Evolutionary conservation across 1,140 invertebrate genomes (phyloP).

Genomic region (Leptinotarsa defecta): DNA sequence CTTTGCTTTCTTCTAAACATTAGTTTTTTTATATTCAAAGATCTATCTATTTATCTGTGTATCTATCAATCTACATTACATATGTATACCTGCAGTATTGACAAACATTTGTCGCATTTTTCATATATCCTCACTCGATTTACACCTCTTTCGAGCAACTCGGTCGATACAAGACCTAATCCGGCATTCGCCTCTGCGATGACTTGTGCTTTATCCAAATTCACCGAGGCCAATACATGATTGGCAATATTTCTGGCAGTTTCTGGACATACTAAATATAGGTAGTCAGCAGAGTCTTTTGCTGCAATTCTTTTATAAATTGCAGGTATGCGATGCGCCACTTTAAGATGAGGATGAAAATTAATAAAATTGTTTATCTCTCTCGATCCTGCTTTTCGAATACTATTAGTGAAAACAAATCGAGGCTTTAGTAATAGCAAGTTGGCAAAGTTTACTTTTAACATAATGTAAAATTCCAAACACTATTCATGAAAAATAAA

Average conservation of each 20-base stretch:
- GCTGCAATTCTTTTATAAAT: not conserved
- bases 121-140: slow-evolving; percentile 47
- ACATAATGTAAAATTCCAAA: no score
- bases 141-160: slow-evolving; percentile 43
- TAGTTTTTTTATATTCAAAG: no score
- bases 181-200: slow-evolving; percentile 49
- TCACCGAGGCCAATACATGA: slow-evolving; percentile 38
- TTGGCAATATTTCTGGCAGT: slow-evolving; percentile 40
- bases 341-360: not conserved
- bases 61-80: no score
- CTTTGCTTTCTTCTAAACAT: no score
- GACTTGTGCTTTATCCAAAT: slow-evolving; percentile 35
- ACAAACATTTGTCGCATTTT: slow-evolving; percentile 43
- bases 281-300: slow-evolving; percentile 10
- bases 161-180: slow-evolving; percentile 46
- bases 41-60: no score
- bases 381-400: no score
- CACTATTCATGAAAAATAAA: no score
- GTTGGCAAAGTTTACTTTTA: no score
- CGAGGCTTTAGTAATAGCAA: no score
- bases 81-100: not conserved
- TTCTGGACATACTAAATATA: slow-evolving; percentile 41
- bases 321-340: not conserved
- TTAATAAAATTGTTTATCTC: no score
- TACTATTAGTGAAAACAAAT: no score